These are phyloP conservation scores for Nezara viridula DNA, from an alignment of 2,888 invertebrate genomes.

Conservation along the genomic window DNA sequence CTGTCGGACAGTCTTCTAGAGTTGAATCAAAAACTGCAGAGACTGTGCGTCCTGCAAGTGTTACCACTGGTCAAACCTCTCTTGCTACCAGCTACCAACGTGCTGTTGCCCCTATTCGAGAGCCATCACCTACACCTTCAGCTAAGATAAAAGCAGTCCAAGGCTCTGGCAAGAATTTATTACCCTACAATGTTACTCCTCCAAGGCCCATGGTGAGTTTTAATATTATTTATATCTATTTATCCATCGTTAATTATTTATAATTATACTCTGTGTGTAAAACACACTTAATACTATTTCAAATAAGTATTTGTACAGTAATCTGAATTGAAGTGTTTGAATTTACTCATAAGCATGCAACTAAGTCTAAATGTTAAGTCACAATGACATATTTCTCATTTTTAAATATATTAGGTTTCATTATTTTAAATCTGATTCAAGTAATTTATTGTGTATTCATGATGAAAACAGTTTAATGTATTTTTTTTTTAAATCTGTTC, in stretches of 20 bases:
- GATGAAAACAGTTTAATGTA: background rate
- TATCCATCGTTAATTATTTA: background rate
- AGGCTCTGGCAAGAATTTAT: slow-evolving; percentile 76
- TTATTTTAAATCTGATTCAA: background rate
- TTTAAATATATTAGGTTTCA: background rate
- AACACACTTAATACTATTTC: background rate
- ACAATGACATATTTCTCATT: background rate
- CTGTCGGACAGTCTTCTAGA: slow-evolving; percentile 58
- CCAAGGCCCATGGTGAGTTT: slow-evolving; percentile 78
- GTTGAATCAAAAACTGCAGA: slow-evolving; percentile 59
- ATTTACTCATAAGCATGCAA: background rate
- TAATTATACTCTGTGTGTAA: slow-evolving; percentile 1
- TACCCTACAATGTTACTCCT: slow-evolving; percentile 91
- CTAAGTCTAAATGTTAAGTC: background rate
- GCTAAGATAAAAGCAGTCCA: slow-evolving; percentile 67
- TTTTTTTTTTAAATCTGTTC: background rate
- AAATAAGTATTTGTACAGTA: background rate
- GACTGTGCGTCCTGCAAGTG: slow-evolving; percentile 59
- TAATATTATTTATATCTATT: slow-evolving; percentile 42
- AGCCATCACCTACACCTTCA: slow-evolving; percentile 68
- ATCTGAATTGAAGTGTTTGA: background rate
- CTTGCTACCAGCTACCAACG: slow-evolving; percentile 66
- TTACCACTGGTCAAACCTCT: slow-evolving; percentile 64
- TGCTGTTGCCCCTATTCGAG: slow-evolving; percentile 65
- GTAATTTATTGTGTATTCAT: background rate